Evolutionary conservation across 2,113 vertebrate species (phyloP).

Genomic region (Ophthalmolycus amberensis): DNA sequence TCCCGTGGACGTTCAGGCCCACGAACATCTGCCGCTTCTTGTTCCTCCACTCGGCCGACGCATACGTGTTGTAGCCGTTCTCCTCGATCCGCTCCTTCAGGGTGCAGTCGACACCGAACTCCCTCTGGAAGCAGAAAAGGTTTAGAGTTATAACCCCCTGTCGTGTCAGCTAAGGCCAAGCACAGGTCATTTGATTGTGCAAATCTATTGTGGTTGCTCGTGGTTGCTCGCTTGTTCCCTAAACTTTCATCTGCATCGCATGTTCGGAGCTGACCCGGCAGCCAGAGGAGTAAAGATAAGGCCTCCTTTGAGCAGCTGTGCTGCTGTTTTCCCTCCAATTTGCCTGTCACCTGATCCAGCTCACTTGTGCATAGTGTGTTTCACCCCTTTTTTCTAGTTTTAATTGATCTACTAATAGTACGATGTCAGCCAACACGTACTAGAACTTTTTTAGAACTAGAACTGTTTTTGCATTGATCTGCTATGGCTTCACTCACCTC

Average conservation of each 20-base stretch:
- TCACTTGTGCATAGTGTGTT: too few species aligned
- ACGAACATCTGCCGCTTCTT: slow-evolving; percentile 97
- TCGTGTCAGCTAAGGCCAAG: slow-evolving; percentile 20
- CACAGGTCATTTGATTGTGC: slow-evolving; percentile 10
- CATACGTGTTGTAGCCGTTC: slow-evolving; percentile 98
- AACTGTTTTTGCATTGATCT: too few species aligned
- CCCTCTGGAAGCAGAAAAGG: slow-evolving; percentile 84
- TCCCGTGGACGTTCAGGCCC: slow-evolving; percentile 93
- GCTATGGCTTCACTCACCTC: too few species aligned
- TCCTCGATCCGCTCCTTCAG: slow-evolving; percentile 98
- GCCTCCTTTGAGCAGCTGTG: slow-evolving; percentile 19
- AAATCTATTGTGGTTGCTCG: slow-evolving; percentile 26
- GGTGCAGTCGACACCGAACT: slow-evolving; percentile 93
- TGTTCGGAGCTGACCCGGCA: slow-evolving; percentile 40
- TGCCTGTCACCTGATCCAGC: too few species aligned
- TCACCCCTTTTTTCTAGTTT: too few species aligned
- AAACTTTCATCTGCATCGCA: slow-evolving; percentile 13
- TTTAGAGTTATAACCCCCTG: slow-evolving; percentile 35
- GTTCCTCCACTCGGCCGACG: slow-evolving; percentile 94
- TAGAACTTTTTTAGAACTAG: too few species aligned
- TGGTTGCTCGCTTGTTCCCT: slow-evolving; percentile 22
- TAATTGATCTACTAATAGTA: too few species aligned
- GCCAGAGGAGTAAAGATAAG: slow-evolving; percentile 59
- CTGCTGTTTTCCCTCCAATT: too few species aligned
- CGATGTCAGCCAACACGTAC: too few species aligned